Conservation (phyloP, 2,113 vertebrate species). For the Protobothrops mucrosquamatus region DNA sequence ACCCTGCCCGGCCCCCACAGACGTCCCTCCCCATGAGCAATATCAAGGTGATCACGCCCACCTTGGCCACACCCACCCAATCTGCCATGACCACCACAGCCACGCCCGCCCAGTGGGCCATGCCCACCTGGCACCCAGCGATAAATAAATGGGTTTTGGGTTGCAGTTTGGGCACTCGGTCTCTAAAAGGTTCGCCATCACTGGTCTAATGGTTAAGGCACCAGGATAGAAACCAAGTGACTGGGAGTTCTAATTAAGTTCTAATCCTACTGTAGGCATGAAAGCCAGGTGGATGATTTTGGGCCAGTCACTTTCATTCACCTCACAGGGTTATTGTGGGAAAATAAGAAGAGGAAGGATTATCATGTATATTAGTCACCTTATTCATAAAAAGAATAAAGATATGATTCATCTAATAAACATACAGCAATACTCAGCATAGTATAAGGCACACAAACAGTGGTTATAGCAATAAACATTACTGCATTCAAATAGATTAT, state of each 20-base stretch:
- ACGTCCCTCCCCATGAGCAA: too few relatives aligned
- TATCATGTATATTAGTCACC: background rate
- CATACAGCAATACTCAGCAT: constrained; percentile 22
- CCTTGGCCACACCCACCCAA: too few relatives aligned
- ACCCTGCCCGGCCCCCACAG: too few relatives aligned
- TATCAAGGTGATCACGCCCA: too few relatives aligned
- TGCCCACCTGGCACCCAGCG: too few relatives aligned
- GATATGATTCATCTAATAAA: constrained; percentile 7
- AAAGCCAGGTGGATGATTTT: background rate
- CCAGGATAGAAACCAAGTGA: background rate
- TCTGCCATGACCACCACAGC: too few relatives aligned
- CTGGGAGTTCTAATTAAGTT: background rate
- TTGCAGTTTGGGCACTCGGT: too few relatives aligned
- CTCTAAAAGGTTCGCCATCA: too few relatives aligned
- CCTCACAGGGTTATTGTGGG: background rate
- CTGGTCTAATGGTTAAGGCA: background rate
- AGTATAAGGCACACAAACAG: constrained; percentile 35
- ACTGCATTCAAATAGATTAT: constrained; percentile 25
- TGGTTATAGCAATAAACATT: constrained; percentile 9
- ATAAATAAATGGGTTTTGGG: too few relatives aligned
- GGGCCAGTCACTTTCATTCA: background rate
- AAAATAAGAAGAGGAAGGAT: background rate
- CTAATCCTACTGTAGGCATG: background rate
- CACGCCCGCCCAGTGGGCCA: too few relatives aligned
- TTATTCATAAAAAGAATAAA: background rate